Conservation (phyloP, 1,140 invertebrate species). For the Apis florea region DNA sequence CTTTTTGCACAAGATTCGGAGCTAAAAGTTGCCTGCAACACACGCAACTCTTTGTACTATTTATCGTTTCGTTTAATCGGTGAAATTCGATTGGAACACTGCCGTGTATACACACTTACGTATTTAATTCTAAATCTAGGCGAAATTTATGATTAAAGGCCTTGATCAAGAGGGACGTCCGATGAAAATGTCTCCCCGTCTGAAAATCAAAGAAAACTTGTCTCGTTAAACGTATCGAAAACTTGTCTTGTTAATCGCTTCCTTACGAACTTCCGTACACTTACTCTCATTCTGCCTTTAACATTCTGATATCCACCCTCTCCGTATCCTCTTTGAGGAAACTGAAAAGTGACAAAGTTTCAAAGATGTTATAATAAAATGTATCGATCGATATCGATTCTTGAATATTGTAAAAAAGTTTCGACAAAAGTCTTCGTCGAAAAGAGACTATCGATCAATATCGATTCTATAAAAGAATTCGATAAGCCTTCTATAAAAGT, state of each 20-base stretch:
- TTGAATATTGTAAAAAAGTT: too few relatives aligned
- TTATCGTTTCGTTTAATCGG: too few relatives aligned
- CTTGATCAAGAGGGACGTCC: slow-evolving; percentile 96
- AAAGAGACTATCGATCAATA: too few relatives aligned
- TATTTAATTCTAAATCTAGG: slow-evolving; percentile 96
- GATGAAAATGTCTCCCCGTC: slow-evolving; percentile 95
- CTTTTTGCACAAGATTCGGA: slow-evolving; percentile 91
- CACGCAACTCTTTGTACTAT: too few relatives aligned
- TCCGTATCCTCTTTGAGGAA: slow-evolving; percentile 79
- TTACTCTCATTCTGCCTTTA: slow-evolving; percentile 80
- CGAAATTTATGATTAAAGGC: slow-evolving; percentile 98
- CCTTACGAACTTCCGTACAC: slow-evolving; percentile 55
- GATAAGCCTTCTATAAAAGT: too few relatives aligned
- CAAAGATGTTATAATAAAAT: neutral
- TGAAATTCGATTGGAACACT: too few relatives aligned
- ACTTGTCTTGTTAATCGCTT: neutral
- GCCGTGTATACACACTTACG: slow-evolving; percentile 85
- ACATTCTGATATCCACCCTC: slow-evolving; percentile 78
- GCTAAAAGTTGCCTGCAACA: slow-evolving; percentile 89
- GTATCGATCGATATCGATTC: neutral
- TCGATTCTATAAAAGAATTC: too few relatives aligned
- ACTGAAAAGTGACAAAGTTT: slow-evolving; percentile 68
- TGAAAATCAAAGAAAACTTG: slow-evolving; percentile 81
- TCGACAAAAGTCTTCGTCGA: too few relatives aligned
- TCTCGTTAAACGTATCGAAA: slow-evolving; percentile 6